Conservation (phyloP, 64 coral and sea anemone species). For the Porites australiensis region DNA sequence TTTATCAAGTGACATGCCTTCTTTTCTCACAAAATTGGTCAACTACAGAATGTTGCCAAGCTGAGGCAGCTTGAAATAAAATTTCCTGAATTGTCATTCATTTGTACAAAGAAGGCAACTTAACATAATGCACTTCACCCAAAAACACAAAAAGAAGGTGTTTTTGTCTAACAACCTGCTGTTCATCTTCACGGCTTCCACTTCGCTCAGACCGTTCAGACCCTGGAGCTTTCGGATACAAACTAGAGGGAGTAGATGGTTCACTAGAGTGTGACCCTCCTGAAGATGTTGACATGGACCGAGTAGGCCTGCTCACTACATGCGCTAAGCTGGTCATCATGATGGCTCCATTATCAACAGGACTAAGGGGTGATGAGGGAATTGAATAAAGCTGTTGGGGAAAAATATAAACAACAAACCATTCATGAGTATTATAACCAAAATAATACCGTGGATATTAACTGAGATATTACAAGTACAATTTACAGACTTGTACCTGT, state of each 20-base stretch:
- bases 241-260: conserved; percentile 79
- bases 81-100: too few relatives aligned
- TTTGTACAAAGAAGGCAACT: too few relatives aligned
- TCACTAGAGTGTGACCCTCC: conserved; percentile 74
- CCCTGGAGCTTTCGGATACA: conserved; percentile 94
- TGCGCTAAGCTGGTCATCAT: conserved; percentile 31
- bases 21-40: too few relatives aligned
- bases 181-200: conserved; percentile 91
- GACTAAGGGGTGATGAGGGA: conserved; percentile 45
- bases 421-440: background rate
- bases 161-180: conserved; percentile 57
- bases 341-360: conserved; percentile 26
- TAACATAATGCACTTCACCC: background rate
- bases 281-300: conserved; percentile 95
- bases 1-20: too few relatives aligned
- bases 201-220: conserved; percentile 95
- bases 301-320: conserved; percentile 68
- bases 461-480: background rate
- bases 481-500: too few relatives aligned
- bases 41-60: too few relatives aligned
- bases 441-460: background rate
- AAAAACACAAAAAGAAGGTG: background rate
- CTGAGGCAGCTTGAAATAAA: too few relatives aligned
- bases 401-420: background rate
- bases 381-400: conserved; percentile 49